Conservation (phyloP, 2,888 invertebrate species). For the Actias luna region DNA sequence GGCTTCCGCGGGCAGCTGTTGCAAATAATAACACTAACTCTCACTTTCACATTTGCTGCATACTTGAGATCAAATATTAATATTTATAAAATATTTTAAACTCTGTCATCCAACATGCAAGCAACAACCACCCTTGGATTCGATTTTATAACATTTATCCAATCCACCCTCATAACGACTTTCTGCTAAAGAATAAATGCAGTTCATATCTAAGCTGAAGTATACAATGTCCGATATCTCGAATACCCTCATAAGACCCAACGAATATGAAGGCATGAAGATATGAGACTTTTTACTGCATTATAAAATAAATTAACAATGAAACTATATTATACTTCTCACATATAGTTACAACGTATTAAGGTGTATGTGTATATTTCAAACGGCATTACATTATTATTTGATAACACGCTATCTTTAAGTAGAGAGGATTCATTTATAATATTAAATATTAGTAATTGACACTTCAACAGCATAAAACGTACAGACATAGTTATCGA, state of each 20-base stretch:
- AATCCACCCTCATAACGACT: constrained; percentile 42
- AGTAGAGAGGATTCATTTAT: constrained; percentile 11
- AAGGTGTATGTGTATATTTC: constrained; percentile 25
- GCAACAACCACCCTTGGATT: constrained; percentile 59
- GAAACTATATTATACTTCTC: constrained; percentile 79
- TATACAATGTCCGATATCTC: constrained; percentile 30
- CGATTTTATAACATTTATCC: constrained; percentile 30
- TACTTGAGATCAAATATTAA: constrained; percentile 81
- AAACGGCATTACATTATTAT: constrained; percentile 9
- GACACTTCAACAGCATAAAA: constrained; percentile 58
- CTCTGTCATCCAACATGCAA: constrained; percentile 74
- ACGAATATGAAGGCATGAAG: constrained; percentile 37
- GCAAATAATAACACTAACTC: constrained; percentile 65
- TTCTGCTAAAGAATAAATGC: constrained; percentile 32
- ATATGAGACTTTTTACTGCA: constrained; percentile 32
- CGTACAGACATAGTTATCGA: constrained; percentile 45
- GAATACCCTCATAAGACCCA: constrained; percentile 31
- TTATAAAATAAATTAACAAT: constrained; percentile 42
- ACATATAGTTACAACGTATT: constrained; percentile 42
- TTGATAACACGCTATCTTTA: constrained; percentile 12
- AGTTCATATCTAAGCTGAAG: constrained; percentile 20
- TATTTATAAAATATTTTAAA: constrained; percentile 74
- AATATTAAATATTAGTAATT: constrained; percentile 49
- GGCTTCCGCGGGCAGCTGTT: constrained; percentile 55
- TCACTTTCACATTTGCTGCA: constrained; percentile 77